Evolutionary conservation across 2,888 invertebrate genomes (phyloP).

Genomic region (Dysmachus trigonus): DNA sequence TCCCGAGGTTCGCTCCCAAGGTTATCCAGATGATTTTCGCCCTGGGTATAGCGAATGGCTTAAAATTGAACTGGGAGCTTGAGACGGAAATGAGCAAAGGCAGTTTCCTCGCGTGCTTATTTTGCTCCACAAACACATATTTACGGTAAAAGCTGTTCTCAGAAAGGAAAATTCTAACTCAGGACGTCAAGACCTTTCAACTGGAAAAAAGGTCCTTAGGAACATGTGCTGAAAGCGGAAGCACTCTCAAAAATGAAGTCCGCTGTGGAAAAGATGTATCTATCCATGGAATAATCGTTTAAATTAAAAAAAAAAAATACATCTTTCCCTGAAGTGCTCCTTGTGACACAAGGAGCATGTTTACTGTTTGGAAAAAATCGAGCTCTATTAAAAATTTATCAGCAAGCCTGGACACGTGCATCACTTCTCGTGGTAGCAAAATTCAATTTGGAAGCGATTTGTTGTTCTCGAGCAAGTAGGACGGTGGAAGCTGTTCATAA

Average conservation of each 20-base stretch:
- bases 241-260: neutral
- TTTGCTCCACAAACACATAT: neutral
- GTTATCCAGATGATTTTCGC: neutral
- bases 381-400: neutral
- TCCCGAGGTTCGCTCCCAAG: neutral
- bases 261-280: neutral
- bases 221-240: neutral
- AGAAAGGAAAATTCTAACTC: neutral
- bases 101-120: neutral
- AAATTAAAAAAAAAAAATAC: neutral
- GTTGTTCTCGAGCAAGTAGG: neutral
- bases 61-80: neutral
- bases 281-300: neutral
- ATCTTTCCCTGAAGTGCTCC: neutral
- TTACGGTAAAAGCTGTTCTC: neutral
- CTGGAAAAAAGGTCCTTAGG: neutral
- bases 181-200: neutral
- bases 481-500: neutral
- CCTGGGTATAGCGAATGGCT: neutral
- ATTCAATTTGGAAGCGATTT: neutral
- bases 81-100: neutral
- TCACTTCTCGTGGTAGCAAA: neutral
- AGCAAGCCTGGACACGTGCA: neutral
- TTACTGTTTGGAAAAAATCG: neutral
- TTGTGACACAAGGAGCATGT: neutral